Base-by-base conservation (phyloP, 1,140 invertebrate genomes). In the Penaeus vannamei region DNA sequence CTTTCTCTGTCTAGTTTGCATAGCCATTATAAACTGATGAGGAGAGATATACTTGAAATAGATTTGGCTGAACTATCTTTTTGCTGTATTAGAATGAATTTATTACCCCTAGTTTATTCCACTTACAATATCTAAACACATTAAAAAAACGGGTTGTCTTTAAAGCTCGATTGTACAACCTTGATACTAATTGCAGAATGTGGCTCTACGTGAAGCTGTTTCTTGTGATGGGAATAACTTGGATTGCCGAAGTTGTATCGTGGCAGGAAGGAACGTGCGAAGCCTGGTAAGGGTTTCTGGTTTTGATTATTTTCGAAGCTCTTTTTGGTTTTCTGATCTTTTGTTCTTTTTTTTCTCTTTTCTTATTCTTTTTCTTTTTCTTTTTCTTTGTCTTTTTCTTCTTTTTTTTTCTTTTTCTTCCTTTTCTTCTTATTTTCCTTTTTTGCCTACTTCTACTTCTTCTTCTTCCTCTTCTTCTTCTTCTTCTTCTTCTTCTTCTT, bases 191-290 rank as follows among this genome's bases (percentile, higher is more conserved):
- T 53, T 85, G 66, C 84, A 85, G 84, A 32, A 85, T 85, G 84
- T 85, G 84, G 84, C 53, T 85, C 14, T 85, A 85, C 19, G 53
- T 85, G 23, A 85, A 85, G 84, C 46, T 85, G 46, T 85, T 85
- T 42, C 42, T 85, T 1, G 84, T 85, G 20, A 85, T 85, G 84
- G 84, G 84, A 22, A 66, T 85, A 14, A 85, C 84, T 29, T 85
- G 84, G 84, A 76, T 85, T 19, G 36, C 69, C 5, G 84, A 85
- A 19, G 69, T 85, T 3, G 59, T 85, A 17, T 85, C 84, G 4
- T 85, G 84, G 84, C 84, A 85, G 69, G 84, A 85, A 29, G 84
- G 84, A 60, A 85, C 66, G 5, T 85, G 84, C 32, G 84, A 85
- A 59, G 46, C 84, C 12, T 85, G 84, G 84, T 85, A 19, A 77